Evolutionary conservation across 2,113 vertebrate genomes (phyloP).

Genomic region (Aphyosemion australe): DNA sequence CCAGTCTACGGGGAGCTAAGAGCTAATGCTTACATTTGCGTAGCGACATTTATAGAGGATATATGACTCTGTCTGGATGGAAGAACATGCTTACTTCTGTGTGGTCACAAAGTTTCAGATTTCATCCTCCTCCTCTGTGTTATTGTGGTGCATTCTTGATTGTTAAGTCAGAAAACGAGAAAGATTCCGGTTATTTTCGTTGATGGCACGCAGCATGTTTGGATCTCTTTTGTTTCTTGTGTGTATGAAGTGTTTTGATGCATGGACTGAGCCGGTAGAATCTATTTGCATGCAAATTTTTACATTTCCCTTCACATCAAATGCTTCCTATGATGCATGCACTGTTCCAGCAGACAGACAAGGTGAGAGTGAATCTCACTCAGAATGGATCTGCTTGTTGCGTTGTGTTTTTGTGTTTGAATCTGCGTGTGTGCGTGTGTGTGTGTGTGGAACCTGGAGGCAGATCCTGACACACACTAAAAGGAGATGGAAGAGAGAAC

Average conservation of each 20-base stretch:
- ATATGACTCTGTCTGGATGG: slow-evolving; percentile 16
- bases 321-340: slow-evolving; percentile 65
- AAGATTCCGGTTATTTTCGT: slow-evolving; percentile 22
- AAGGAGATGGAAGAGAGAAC: slow-evolving; percentile 9
- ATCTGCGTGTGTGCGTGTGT: slow-evolving; percentile 16
- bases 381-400: slow-evolving; percentile 51
- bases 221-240: slow-evolving; percentile 58
- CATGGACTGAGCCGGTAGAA: slow-evolving; percentile 60
- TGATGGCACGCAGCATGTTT: slow-evolving; percentile 15
- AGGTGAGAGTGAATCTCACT: slow-evolving; percentile 56
- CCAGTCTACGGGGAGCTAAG: slow-evolving; percentile 17
- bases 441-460: slow-evolving; percentile 19
- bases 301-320: slow-evolving; percentile 65
- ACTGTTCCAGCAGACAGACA: slow-evolving; percentile 55
- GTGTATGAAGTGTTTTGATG: slow-evolving; percentile 65
- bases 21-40: slow-evolving; percentile 38
- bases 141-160: slow-evolving; percentile 19
- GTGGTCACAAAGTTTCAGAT: slow-evolving; percentile 20
- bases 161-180: slow-evolving; percentile 26
- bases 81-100: slow-evolving; percentile 9
- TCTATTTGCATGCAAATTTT: slow-evolving; percentile 77
- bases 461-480: not conserved
- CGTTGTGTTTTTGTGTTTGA: slow-evolving; percentile 54
- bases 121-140: not conserved
- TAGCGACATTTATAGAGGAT: slow-evolving; percentile 32